Evolutionary conservation across 2,888 invertebrate genomes (phyloP), one percentile per base, ranked within the genome.

Genomic region (Oxycera nigricornis): DNA sequence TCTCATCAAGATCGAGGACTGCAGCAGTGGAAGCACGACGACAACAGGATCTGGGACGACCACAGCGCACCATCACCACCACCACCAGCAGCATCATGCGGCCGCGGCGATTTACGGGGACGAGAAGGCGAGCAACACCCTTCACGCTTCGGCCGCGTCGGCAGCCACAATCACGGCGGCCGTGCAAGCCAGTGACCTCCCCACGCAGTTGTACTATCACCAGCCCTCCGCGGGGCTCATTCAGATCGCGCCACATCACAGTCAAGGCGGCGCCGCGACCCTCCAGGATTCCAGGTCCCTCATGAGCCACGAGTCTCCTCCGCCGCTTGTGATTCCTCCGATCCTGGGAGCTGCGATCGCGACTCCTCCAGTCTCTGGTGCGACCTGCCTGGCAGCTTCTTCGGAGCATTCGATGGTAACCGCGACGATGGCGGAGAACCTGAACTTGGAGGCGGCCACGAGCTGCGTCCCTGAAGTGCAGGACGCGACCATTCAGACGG

Each of bases 401-500:
- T 89, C 90, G 0, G 88, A 88, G 78, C 87, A 88, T 0, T 85
- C 87, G 0, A 17, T 61, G 26, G 41, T 61, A 52, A 26, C 14
- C 22, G 39, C 35, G 17, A 11, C 41, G 9, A 41, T 24, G 14
- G 24, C 65, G 22, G 65, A 65, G 39, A 65, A 65, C 24, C 30
- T 82, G 73, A 81, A 83, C 75, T 78, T 82, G 62, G 81, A 83
- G 78, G 81, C 75, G 9, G 86, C 87, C 24, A 86, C 88, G 17
- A 87, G 88, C 74, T 87, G 87, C 75, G 86, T 86, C 1, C 86
- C 88, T 1, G 89, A 90, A 76, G 92, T 92, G n/a, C 93, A 90
- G 82, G 94, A 94, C 80, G 94, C 94, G 0, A 92, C 92, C 70
- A 94, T 94, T 81, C 94, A 94, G 85, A 94, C 94, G 0, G 94